A percentile compares a stretch with the other conserved stretches of the same genome.
Evolutionary conservation across 2,113 vertebrate genomes (phyloP).

Genomic region (Lepus europaeus): DNA sequence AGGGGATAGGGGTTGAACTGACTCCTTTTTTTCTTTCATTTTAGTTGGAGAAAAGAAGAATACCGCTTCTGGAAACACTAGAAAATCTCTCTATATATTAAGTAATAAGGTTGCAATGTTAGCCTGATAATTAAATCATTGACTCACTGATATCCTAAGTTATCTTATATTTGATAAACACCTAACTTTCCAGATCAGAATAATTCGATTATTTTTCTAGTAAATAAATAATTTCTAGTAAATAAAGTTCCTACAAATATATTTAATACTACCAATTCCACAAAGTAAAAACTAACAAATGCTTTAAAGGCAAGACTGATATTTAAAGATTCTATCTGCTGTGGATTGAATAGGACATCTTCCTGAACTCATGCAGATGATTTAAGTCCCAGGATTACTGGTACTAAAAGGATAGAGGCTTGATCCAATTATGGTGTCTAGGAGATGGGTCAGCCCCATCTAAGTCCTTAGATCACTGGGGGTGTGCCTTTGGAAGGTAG

Average conservation of each 20-base stretch:
- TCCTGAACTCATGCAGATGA: too few relatives aligned
- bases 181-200: background rate
- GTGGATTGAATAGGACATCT: background rate
- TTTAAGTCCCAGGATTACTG: too few relatives aligned
- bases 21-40: background rate
- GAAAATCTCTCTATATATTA: background rate
- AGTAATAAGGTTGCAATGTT: background rate
- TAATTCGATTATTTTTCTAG: background rate
- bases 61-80: background rate
- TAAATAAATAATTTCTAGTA: background rate
- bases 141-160: background rate
- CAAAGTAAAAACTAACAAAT: background rate
- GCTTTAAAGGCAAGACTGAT: background rate
- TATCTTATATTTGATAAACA: conserved; percentile 22
- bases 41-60: rapidly evolving
- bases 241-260: background rate
- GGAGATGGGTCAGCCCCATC: too few relatives aligned
- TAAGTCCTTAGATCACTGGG: too few relatives aligned
- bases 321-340: background rate
- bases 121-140: background rate
- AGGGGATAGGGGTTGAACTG: background rate
- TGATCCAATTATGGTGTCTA: too few relatives aligned
- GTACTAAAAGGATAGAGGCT: too few relatives aligned
- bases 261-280: background rate
- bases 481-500: too few relatives aligned